phyloP scores from a whole-genome alignment of 2,113 vertebrate species.

The Lanius ludovicianus region DNA sequence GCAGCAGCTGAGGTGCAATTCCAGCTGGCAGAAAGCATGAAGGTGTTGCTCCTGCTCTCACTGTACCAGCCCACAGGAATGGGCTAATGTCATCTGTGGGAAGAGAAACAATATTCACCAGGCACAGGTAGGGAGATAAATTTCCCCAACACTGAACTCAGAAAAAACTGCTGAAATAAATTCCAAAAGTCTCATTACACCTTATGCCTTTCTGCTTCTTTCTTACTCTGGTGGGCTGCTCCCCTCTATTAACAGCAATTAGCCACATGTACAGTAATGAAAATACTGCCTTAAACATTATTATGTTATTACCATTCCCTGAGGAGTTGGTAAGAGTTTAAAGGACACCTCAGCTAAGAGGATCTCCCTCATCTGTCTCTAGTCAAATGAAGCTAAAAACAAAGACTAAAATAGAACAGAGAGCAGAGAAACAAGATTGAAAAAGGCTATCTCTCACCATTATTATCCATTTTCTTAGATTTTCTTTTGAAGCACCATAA shows the following conservation, averaged over 20 bases:
- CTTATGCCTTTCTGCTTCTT: not conserved
- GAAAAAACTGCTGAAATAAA: not conserved
- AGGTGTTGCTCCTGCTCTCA: not conserved
- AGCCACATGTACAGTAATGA: not conserved
- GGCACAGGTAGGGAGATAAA: not conserved
- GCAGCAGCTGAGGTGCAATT: not conserved
- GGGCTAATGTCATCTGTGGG: not conserved
- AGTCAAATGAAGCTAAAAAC: not conserved
- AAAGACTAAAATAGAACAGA: not conserved
- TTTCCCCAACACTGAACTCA: not conserved
- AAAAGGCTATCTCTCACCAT: not conserved
- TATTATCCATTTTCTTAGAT: not conserved
- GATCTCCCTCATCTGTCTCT: not conserved
- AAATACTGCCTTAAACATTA: not conserved
- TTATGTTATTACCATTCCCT: not conserved
- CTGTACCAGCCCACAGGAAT: accelerated
- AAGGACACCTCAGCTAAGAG: not conserved
- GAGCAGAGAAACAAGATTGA: not conserved
- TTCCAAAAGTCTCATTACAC: not conserved
- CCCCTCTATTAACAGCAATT: not conserved
- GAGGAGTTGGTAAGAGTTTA: not conserved
- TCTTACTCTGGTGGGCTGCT: not conserved
- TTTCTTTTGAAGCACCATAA: not conserved
- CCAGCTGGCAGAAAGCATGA: not conserved
- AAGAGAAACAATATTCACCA: not conserved